phyloP scores from a whole-genome alignment of 2,113 vertebrate genomes.

The Amblyopsis rosae region DNA sequence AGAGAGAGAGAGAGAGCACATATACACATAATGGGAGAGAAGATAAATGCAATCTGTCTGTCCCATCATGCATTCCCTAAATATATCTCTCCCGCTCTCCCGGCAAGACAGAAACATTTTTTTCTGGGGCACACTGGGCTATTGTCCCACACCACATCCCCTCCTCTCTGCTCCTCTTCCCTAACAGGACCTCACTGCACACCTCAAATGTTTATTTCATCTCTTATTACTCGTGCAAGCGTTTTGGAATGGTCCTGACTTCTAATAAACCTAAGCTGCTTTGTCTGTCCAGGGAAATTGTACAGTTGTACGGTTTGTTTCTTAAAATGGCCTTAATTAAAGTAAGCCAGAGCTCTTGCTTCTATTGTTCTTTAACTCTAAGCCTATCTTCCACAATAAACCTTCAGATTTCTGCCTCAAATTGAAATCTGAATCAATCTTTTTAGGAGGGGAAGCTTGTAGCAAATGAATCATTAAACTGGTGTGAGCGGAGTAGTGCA shows the following conservation, averaged over 20 bases:
- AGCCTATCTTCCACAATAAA: conserved; percentile 68
- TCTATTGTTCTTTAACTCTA: conserved; percentile 55
- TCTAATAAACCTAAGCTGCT: conserved; percentile 78
- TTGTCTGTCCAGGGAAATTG: conserved; percentile 66
- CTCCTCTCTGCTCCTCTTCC: conserved; percentile 33
- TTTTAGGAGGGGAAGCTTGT: conserved; percentile 23
- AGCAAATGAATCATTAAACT: conserved; percentile 23
- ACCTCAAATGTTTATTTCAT: conserved; percentile 51
- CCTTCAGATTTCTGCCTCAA: conserved; percentile 56
- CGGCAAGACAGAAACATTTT: conserved; percentile 52
- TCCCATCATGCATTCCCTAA: conserved; percentile 64
- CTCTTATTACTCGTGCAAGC: conserved; percentile 66
- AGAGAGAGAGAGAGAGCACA: conserved; percentile 29
- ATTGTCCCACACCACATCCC: conserved; percentile 43
- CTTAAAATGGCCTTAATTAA: conserved; percentile 13
- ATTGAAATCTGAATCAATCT: conserved; percentile 58
- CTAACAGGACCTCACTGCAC: conserved; percentile 47
- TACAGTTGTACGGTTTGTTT: conserved; percentile 23
- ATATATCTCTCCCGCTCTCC: conserved; percentile 55
- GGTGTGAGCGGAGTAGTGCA: conserved; percentile 16
- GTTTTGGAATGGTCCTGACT: conserved; percentile 64
- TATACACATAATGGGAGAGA: conserved; percentile 54
- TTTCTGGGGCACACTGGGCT: conserved; percentile 56
- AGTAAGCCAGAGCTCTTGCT: background rate
- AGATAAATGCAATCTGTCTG: conserved; percentile 72